Base-by-base conservation (phyloP, 2,113 vertebrate genomes). In the Heterotilapia buettikoferi region DNA sequence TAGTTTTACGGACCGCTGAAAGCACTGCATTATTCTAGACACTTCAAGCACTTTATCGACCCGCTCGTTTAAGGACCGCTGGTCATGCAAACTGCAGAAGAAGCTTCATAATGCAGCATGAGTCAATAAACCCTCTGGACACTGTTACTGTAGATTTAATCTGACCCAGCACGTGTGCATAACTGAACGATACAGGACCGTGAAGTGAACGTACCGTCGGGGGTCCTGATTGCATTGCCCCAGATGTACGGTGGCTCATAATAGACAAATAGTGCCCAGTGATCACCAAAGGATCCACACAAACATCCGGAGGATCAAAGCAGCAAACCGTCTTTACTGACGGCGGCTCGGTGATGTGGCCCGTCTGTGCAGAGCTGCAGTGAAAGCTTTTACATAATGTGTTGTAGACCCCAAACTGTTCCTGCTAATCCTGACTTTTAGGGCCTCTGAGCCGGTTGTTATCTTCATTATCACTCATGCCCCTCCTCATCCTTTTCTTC, bases 1-100 rank as follows among this genome's bases (percentile, higher is more conserved):
- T 36, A 6, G 31, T 66, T 66, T 19, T 19, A n/a, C 3, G 1
- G 18, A n/a, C 31, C 31, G 14, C 59, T 63, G 31, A 63, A 0
- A 63, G 59, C 31, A 36, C 59, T 36, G 29, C 31, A 56, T 56
- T 56, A 54, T 54, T 24, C 53, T 24, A 56, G n/a, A 56, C 53
- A 26, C 53, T 56, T 56, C 10, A 24, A 56, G n/a, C 53, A 0
- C 59, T 66, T 66, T 66, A 66, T 66, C 9, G 31, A 36, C 29
- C 61, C 9, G 2, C 31, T 66, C 8, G 5, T 31, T 36, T 19
- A 63, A 63, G 59, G 18, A 63, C 61, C n/a, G 61, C 18, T 12
- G 9, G 3, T 9, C 61, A 66, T 66, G 61, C 61, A 66, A 36
- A 36, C 6, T 7, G 31, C 31, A 66, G 61, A n/a, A n/a, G 31